Conservation (phyloP, 2,888 invertebrate species). For the Melipona bicolor region DNA sequence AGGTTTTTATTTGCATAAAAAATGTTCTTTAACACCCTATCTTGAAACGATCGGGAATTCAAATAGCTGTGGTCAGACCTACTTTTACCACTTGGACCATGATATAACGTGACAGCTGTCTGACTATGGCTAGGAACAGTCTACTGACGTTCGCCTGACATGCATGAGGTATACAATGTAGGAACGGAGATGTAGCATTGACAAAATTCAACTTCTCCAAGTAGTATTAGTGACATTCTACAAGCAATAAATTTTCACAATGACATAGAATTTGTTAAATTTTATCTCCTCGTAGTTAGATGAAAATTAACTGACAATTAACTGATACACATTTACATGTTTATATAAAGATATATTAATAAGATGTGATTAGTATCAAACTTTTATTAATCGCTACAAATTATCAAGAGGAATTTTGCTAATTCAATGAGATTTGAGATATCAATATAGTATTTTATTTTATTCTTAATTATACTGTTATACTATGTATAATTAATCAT, state of each 20-base stretch:
- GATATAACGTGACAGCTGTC: conserved; percentile 8
- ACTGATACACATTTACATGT: too few relatives aligned
- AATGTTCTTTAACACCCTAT: background rate
- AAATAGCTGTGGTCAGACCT: background rate
- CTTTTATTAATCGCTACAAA: too few relatives aligned
- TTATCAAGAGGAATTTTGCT: too few relatives aligned
- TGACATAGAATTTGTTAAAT: background rate
- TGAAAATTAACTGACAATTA: background rate
- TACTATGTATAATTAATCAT: too few relatives aligned
- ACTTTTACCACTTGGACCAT: background rate
- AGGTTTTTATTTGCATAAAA: background rate
- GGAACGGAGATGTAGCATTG: background rate
- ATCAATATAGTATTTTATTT: too few relatives aligned
- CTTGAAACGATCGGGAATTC: background rate
- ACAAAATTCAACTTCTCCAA: background rate
- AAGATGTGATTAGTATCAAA: too few relatives aligned
- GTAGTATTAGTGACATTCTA: background rate
- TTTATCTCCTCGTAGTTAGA: background rate
- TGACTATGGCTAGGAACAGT: conserved; percentile 10
- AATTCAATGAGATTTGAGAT: too few relatives aligned
- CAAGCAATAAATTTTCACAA: background rate
- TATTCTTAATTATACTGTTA: too few relatives aligned
- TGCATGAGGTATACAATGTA: background rate
- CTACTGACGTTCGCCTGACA: background rate
- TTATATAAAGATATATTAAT: too few relatives aligned